phyloP scores from a whole-genome alignment of 2,888 invertebrate genomes.

The Cheilosia urbana region DNA sequence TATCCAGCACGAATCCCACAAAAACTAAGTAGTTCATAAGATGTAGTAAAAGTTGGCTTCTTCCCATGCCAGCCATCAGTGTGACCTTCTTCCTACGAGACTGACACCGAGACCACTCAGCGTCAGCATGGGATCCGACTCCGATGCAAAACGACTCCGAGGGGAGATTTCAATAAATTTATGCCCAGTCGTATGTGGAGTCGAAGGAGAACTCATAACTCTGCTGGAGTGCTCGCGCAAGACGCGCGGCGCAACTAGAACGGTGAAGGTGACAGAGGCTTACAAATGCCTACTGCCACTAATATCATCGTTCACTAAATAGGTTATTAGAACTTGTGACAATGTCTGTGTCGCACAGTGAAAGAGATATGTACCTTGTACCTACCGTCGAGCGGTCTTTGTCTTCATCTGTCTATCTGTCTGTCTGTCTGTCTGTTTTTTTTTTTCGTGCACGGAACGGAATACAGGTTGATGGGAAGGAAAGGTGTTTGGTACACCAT shows the following conservation, averaged over 20 bases:
- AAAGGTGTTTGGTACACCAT: conserved; percentile 58
- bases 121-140: conserved; percentile 62
- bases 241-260: conserved; percentile 19
- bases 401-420: conserved; percentile 19
- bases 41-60: conserved; percentile 47
- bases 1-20: conserved; percentile 73
- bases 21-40: conserved; percentile 71
- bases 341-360: conserved; percentile 23
- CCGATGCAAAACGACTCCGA: conserved; percentile 15
- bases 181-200: conserved; percentile 46
- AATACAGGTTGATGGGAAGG: conserved; percentile 40
- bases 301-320: conserved; percentile 68
- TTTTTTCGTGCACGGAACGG: conserved; percentile 16
- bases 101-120: conserved; percentile 46
- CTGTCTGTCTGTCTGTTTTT: conserved; percentile 10
- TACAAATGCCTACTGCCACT: conserved; percentile 50
- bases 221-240: conserved; percentile 14
- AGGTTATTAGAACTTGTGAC: conserved; percentile 75
- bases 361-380: neutral
- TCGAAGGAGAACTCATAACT: conserved; percentile 27
- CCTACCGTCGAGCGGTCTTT: neutral
- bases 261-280: conserved; percentile 56
- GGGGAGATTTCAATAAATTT: conserved; percentile 68
- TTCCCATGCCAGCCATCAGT: conserved; percentile 35
- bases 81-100: conserved; percentile 68